A percentile compares a stretch with the other conserved stretches of the same genome.
phyloP scores from a whole-genome alignment of 2,113 vertebrate species.

The Mionectes macconnelli region DNA sequence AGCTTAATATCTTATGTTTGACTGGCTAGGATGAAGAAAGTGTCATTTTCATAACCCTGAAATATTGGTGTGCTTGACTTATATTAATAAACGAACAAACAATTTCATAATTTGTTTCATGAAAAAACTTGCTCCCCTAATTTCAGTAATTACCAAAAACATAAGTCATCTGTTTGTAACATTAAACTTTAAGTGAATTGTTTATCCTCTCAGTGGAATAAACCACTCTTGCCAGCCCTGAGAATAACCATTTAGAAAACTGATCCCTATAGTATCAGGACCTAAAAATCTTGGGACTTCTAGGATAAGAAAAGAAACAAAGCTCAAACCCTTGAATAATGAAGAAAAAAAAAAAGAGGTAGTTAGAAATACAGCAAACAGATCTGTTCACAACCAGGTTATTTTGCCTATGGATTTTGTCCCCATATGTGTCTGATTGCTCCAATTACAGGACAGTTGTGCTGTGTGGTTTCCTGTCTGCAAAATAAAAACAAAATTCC shows the following conservation, averaged over 20 bases:
- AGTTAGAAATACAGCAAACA: neutral
- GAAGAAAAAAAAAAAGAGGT: neutral
- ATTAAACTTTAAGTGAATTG: neutral
- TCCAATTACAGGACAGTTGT: neutral
- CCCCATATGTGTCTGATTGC: neutral
- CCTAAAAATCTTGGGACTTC: neutral
- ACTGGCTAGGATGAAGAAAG: neutral
- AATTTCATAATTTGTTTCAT: neutral
- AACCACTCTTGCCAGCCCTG: neutral
- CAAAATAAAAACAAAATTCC: neutral
- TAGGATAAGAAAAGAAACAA: neutral
- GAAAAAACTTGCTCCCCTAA: neutral
- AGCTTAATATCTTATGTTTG: neutral
- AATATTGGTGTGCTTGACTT: neutral
- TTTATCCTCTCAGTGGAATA: neutral
- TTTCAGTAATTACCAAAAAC: slow-evolving; percentile 3
- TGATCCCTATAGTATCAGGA: neutral
- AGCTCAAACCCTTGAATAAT: neutral
- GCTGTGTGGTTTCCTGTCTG: neutral
- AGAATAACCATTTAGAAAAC: neutral
- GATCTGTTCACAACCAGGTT: neutral
- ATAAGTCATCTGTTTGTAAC: neutral
- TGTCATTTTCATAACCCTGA: neutral
- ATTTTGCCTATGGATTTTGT: neutral
- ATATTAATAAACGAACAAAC: neutral